Evolutionary conservation across 2,113 vertebrate species (phyloP).

Genomic region (Phrynocephalus versicolor): DNA sequence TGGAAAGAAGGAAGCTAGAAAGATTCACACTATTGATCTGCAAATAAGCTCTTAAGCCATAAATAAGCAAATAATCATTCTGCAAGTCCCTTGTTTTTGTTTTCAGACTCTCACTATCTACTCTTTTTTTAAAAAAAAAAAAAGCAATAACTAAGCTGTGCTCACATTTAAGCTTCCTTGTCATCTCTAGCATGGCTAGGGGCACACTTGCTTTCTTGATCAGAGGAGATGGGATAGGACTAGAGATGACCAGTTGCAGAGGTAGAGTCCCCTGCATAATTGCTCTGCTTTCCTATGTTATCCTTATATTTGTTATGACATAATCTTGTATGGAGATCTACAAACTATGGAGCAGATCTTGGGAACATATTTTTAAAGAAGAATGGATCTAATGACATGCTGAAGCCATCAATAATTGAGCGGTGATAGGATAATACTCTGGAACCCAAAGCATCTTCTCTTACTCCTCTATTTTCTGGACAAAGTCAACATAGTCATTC

Average conservation of each 20-base stretch:
- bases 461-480: too few species aligned
- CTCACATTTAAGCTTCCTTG: too few species aligned
- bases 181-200: too few species aligned
- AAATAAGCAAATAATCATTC: neutral
- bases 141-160: slow-evolving; percentile 18
- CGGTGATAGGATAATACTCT: too few species aligned
- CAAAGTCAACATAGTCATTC: too few species aligned
- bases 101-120: neutral
- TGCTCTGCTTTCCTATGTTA: neutral
- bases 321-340: neutral
- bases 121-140: neutral
- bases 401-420: too few species aligned
- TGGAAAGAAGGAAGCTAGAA: neutral
- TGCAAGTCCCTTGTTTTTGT: neutral
- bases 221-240: too few species aligned
- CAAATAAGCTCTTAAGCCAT: neutral
- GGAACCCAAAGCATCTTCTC: too few species aligned
- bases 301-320: neutral
- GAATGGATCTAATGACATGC: too few species aligned
- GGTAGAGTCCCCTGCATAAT: neutral
- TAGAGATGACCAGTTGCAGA: neutral
- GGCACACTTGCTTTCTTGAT: too few species aligned
- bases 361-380: too few species aligned
- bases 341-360: too few species aligned
- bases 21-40: neutral